These are phyloP conservation scores for Clostera curtula DNA, from an alignment of 2,888 invertebrate genomes.

Conservation along the genomic window DNA sequence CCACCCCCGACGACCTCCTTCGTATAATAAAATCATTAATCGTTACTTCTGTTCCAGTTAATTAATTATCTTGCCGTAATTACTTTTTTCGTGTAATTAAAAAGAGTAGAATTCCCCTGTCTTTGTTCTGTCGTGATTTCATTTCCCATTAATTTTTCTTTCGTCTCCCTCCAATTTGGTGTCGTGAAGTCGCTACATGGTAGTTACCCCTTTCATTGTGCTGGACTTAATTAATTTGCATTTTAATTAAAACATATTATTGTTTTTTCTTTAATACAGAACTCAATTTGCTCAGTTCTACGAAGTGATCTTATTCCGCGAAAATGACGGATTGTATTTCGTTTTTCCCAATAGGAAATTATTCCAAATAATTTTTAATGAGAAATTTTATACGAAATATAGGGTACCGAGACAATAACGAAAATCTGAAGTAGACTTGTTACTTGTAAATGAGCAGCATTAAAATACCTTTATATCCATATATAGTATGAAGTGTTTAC, in stretches of 20 bases:
- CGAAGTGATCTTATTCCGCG: conserved; percentile 23
- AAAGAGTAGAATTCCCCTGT: conserved; percentile 74
- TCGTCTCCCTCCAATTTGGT: conserved; percentile 77
- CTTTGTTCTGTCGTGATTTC: conserved; percentile 73
- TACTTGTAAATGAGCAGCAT: no score
- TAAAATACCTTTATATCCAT: no score
- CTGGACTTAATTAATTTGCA: conserved; percentile 71
- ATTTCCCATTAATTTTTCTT: conserved; percentile 75
- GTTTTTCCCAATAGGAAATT: no score
- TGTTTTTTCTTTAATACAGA: conserved; percentile 42
- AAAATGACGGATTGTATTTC: no score
- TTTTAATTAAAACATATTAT: conserved; percentile 72
- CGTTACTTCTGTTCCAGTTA: conserved; percentile 76
- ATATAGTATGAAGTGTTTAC: background rate
- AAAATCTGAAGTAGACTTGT: no score
- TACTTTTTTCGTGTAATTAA: conserved; percentile 76
- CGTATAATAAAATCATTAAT: conserved; percentile 76
- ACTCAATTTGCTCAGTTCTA: conserved; percentile 26
- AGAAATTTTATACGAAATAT: no score
- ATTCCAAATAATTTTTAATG: no score
- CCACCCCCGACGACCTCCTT: conserved; percentile 60
- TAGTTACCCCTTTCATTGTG: conserved; percentile 70
- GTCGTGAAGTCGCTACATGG: conserved; percentile 65
- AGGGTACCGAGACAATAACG: no score
- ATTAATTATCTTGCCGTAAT: conserved; percentile 75